phyloP scores from a whole-genome alignment of 2,797 vertebrate species.

The Halcyon leucocephala region DNA sequence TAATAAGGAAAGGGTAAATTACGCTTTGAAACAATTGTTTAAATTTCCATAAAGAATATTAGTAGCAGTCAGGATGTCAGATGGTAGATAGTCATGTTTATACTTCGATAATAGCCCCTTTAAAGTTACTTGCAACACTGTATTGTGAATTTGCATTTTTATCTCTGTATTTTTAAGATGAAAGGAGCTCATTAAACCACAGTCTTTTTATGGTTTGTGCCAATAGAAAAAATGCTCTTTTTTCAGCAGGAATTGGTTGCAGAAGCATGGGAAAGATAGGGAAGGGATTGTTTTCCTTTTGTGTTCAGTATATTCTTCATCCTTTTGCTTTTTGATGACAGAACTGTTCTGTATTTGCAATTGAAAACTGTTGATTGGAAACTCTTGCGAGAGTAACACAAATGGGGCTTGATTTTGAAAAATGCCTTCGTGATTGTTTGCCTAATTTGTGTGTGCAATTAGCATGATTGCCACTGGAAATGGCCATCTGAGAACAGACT shows the following conservation, averaged over 20 bases:
- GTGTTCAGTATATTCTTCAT: neutral
- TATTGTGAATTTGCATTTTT: neutral
- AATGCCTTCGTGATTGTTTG: conserved; percentile 34
- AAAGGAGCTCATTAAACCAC: neutral
- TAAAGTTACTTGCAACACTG: neutral
- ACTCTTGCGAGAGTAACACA: conserved; percentile 30
- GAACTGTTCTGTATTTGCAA: conserved; percentile 42
- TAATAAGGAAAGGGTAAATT: neutral
- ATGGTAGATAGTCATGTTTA: neutral
- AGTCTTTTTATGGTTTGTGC: neutral
- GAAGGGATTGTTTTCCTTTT: neutral
- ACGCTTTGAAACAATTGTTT: neutral
- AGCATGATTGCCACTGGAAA: conserved; percentile 51
- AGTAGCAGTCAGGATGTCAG: neutral
- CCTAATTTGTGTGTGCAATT: conserved; percentile 51
- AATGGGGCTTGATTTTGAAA: conserved; percentile 71
- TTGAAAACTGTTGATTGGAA: conserved; percentile 64
- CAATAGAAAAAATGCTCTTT: neutral
- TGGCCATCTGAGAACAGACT: conserved; percentile 42
- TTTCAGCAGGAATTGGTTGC: neutral
- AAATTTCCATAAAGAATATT: neutral
- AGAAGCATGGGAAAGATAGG: neutral
- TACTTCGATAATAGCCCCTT: neutral
- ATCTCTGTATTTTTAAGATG: conserved; percentile 19
- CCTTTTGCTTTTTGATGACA: conserved; percentile 63